Percentiles rank a stretch among this genome's conserved stretches.
Conservation (phyloP, 2,888 invertebrate genomes). For the Papilio elwesi region DNA sequence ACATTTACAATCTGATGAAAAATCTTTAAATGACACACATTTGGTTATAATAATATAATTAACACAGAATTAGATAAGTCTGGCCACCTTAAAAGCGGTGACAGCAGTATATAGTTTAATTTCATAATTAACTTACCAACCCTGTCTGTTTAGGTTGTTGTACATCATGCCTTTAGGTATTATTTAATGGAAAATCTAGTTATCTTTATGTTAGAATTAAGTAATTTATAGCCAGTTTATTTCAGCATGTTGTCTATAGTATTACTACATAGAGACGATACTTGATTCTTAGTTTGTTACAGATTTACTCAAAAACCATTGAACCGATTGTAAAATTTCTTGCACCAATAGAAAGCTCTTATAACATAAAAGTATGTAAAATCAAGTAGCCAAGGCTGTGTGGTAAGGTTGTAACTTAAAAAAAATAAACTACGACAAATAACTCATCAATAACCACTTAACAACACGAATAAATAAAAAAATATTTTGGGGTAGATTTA, state of each 20-base stretch:
- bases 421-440: no score
- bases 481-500: no score
- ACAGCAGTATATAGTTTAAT: conserved; percentile 65
- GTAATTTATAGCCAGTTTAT: conserved; percentile 20
- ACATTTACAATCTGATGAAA: conserved; percentile 36
- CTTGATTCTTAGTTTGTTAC: no score
- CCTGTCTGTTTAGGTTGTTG: conserved; percentile 77
- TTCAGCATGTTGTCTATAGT: not conserved
- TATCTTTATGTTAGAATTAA: conserved; percentile 27
- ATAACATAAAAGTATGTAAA: no score
- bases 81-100: conserved; percentile 81
- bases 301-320: no score
- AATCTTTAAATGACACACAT: conserved; percentile 12
- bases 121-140: conserved; percentile 64
- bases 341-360: no score
- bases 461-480: no score
- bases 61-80: conserved; percentile 54
- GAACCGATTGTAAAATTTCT: no score
- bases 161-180: conserved; percentile 71
- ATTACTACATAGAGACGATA: no score
- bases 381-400: no score
- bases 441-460: no score
- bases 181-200: conserved; percentile 44
- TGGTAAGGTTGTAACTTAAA: no score
- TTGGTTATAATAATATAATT: conserved; percentile 29